Evolutionary conservation across 2,113 vertebrate species (phyloP).

Genomic region (Callopanchax toddi): DNA sequence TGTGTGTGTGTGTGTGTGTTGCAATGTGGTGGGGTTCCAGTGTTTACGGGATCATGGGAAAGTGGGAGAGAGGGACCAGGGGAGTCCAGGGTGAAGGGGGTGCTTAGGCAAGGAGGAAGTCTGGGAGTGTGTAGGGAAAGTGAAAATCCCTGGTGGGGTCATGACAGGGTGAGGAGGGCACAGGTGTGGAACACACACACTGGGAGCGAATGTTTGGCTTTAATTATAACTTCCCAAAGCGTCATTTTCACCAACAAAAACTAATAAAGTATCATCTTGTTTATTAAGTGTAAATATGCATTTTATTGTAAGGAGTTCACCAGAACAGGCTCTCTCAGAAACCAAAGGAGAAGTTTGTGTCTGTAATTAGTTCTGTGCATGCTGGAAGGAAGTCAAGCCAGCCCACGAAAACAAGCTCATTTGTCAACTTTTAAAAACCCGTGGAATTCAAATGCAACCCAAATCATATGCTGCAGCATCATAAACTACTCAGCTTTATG

Average conservation of each 20-base stretch:
- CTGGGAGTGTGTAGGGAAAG: conserved; percentile 54
- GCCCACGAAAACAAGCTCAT: conserved; percentile 37
- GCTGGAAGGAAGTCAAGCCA: conserved; percentile 26
- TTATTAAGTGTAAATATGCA: neutral
- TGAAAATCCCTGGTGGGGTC: conserved; percentile 53
- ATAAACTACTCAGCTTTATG: conserved; percentile 30
- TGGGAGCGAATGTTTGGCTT: too few species aligned
- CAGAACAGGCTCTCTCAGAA: neutral
- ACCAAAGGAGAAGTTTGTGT: conserved; percentile 4
- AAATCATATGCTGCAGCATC: conserved; percentile 19
- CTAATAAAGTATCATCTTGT: neutral
- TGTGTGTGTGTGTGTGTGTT: conserved; percentile 22
- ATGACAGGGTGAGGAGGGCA: conserved; percentile 33
- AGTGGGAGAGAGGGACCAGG: conserved; percentile 58
- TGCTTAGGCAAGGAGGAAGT: conserved; percentile 63
- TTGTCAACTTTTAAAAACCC: conserved; percentile 36
- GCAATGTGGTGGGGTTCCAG: conserved; percentile 40
- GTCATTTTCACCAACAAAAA: neutral
- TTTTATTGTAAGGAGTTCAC: conserved; percentile 6
- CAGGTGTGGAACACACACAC: conserved; percentile 40
- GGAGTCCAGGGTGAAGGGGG: conserved; percentile 69
- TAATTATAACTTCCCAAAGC: conserved; percentile 16
- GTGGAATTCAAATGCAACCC: conserved; percentile 25
- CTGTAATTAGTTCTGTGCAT: conserved; percentile 46
- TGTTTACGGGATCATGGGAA: conserved; percentile 51